Conservation (phyloP, 2,797 vertebrate genomes). For the Hippopotamyrus pictus region DNA sequence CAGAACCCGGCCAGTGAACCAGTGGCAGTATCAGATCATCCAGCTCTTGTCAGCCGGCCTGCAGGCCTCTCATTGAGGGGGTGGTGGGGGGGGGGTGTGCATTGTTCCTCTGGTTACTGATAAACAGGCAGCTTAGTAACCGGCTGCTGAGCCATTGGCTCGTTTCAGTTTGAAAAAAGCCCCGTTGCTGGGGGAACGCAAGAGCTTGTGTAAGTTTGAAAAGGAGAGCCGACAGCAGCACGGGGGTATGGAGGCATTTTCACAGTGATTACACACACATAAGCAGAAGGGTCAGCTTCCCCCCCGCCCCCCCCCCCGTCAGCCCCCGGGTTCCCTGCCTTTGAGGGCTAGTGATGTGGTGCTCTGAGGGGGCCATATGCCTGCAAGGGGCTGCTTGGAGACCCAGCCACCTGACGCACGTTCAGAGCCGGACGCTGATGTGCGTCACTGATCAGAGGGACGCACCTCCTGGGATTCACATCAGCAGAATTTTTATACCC, state of each 20-base stretch:
- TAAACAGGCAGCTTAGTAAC: conserved; percentile 77
- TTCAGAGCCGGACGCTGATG: conserved; percentile 31
- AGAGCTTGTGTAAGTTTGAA: conserved; percentile 60
- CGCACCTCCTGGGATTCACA: neutral
- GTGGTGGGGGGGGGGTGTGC: conserved; percentile 37
- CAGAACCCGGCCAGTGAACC: conserved; percentile 24
- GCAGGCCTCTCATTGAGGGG: neutral
- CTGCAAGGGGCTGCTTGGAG: neutral
- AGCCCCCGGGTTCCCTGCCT: conserved; percentile 18
- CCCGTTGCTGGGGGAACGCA: conserved; percentile 67
- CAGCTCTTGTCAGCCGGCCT: neutral
- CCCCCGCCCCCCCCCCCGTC: neutral
- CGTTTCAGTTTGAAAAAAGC: conserved; percentile 47
- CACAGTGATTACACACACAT: conserved; percentile 32
- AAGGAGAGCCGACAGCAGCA: conserved; percentile 60
- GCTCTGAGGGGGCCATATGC: neutral
- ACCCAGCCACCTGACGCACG: conserved; percentile 27
- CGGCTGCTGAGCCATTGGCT: conserved; percentile 60
- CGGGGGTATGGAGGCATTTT: conserved; percentile 43
- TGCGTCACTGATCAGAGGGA: neutral
- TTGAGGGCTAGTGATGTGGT: conserved; percentile 7
- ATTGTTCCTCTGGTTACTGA: conserved; percentile 90
- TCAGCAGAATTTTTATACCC: conserved; percentile 30
- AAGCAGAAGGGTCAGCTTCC: conserved; percentile 30
- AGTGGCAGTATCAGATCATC: conserved; percentile 31